Evolutionary conservation across 2,797 vertebrate genomes (phyloP).

Genomic region (Meriones psammophilus): DNA sequence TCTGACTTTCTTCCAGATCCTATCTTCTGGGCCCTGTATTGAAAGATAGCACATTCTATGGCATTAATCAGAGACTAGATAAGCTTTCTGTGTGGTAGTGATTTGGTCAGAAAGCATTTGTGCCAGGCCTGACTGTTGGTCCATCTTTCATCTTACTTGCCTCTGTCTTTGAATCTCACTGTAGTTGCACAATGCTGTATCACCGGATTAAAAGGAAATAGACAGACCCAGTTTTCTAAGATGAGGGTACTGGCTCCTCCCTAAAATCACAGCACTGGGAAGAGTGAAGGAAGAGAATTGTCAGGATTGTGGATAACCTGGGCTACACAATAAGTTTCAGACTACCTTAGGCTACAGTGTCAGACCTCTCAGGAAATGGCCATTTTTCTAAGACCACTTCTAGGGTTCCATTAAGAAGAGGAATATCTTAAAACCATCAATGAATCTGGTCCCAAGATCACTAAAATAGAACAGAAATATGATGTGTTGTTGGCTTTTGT

Average conservation of each 20-base stretch:
- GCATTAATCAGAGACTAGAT: background rate
- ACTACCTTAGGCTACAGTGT: background rate
- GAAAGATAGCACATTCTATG: background rate
- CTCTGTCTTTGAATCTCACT: background rate
- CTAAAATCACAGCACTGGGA: background rate
- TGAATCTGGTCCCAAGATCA: background rate
- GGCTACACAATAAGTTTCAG: background rate
- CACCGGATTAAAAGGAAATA: background rate
- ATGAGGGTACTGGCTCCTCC: background rate
- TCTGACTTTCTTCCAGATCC: background rate
- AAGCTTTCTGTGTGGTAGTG: background rate
- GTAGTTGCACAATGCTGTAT: background rate
- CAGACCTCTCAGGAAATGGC: background rate
- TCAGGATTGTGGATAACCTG: background rate
- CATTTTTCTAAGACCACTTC: background rate
- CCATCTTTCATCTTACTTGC: background rate
- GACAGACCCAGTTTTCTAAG: background rate
- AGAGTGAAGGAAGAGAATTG: background rate
- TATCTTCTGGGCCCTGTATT: background rate
- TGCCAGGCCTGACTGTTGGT: background rate
- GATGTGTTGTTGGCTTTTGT: background rate
- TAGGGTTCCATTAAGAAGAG: background rate
- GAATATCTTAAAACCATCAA: background rate
- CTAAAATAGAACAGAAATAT: background rate
- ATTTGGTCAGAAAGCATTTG: background rate